Base-by-base conservation (phyloP, 2,888 invertebrate genomes). In the Urechis unicinctus region DNA sequence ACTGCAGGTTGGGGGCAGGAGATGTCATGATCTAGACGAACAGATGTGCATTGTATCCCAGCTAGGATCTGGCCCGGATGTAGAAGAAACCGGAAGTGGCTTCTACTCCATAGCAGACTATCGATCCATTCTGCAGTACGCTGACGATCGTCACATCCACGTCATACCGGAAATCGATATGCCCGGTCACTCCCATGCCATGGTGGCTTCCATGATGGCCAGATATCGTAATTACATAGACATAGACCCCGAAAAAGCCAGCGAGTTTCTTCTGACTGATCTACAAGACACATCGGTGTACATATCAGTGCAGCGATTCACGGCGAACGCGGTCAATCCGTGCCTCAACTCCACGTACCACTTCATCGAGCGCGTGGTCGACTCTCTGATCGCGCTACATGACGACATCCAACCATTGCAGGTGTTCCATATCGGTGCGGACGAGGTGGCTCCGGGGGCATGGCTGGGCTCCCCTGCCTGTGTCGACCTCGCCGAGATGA, bases 91-190 rank as follows among this genome's bases (percentile, higher is more conserved):
- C 9, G 72, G 71, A 1, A 62, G 66, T 4, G 72, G 72, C 2
- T 72, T 57, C 65, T 72, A 68, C 53, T 62, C 68, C 1, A 61
- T 65, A 3, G 56, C 58, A 0, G 72, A 73, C 25, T 75, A 73
- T 61, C 43, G 57, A 46, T 68, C 68, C n/a, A 71, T 74, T 30
- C 61, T 75, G 22, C 43, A 42, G 22, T 66, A 67, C 55, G 74
- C 73, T 29, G 58, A 60, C 1, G 58, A 59, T 1, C 63, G 63
- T 1, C 67, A 72, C 57, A 26, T 46, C 21, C 51, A 52, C 21
- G 65, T 73, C 25, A 69, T 73, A 52, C 72, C 73, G 4, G 73
- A 73, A 61, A 61, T 73, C 36, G 72, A 73, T 57, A 65, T 65
- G 60, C 71, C 70, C 0, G 69, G 71, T 21, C 74, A 74, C 55